Base-by-base conservation (phyloP, 2,888 invertebrate species). In the Drosophila flavopinicola region DNA sequence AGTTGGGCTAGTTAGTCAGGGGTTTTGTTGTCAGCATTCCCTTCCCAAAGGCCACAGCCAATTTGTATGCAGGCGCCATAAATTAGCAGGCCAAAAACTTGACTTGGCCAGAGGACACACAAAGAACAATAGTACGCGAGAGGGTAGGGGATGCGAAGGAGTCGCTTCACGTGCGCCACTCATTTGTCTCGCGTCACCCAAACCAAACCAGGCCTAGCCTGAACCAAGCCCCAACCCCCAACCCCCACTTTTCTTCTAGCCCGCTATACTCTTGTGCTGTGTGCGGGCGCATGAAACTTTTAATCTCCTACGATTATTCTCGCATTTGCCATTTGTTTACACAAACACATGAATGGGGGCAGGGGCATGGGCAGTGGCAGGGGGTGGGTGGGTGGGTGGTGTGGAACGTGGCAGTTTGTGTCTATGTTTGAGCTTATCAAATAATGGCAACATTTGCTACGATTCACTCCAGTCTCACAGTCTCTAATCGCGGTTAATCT, bases 401-500 rank as follows among this genome's bases (percentile, higher is more conserved):
- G 44, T 20, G 44, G 17, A 11, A 13, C 17, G 29, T 25, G 42
- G 51, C 39, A 25, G 57, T 54, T 53, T 57, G 49, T 69, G 72
- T 72, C 79, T 85, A 80, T 84, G 82, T 84, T 77, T 86, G 74
- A 86, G 88, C 85, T 86, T 87, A 88, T 87, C 82, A 88, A 87
- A 87, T 83, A 87, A 85, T 77, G 86, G 78, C 86, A 88, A 86
- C 88, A 88, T 88, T 89, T 86, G 85, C 82, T 82, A 73, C 78
- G 59, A 77, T 77, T 70, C 86, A 80, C 71, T 63, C 56, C 57
- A 45, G 60, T 60, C 69, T 42, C 75, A 39, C 30, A 64, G 71
- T 71, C 58, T 87, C 89, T 89, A 89, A 89, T 89, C 90, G 89
- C 88, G 90, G 90, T 89, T 89, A 89, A 89, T 89, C 89, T 90